Conservation (phyloP, 2,113 vertebrate species). For the Nycticryphes semicollaris region DNA sequence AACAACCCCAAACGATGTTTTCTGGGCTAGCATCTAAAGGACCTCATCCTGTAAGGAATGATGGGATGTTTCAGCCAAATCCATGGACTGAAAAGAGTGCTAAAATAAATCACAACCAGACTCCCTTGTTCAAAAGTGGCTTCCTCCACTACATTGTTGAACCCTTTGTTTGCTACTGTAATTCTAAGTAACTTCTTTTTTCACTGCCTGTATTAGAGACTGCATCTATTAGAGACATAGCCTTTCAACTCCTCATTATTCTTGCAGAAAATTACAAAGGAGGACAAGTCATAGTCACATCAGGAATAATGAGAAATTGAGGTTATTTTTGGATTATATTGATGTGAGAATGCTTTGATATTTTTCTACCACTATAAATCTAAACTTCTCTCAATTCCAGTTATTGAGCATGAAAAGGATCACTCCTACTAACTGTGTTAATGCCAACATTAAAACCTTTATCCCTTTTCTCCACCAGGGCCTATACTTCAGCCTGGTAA, state of each 20-base stretch:
- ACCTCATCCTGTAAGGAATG: neutral
- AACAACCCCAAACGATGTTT: neutral
- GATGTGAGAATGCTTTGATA: neutral
- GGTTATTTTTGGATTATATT: neutral
- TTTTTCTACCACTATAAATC: neutral
- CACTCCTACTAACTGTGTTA: neutral
- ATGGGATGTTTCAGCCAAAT: neutral
- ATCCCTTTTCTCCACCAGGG: neutral
- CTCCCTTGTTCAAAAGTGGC: neutral
- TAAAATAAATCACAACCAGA: neutral
- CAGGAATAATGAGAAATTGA: neutral
- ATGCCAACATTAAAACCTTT: neutral
- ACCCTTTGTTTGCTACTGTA: neutral
- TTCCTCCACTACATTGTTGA: neutral
- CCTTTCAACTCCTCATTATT: neutral
- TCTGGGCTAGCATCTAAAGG: neutral
- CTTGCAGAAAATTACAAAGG: neutral
- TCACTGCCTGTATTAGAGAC: neutral
- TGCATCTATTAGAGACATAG: neutral
- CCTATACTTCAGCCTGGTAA: neutral
- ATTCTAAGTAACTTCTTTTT: neutral
- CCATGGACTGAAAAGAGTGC: neutral
- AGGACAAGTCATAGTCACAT: neutral
- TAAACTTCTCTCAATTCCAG: neutral
- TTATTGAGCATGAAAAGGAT: neutral